Evolutionary conservation across 2,888 invertebrate genomes (phyloP).

Genomic region (Dromius quadrimaculatus): DNA sequence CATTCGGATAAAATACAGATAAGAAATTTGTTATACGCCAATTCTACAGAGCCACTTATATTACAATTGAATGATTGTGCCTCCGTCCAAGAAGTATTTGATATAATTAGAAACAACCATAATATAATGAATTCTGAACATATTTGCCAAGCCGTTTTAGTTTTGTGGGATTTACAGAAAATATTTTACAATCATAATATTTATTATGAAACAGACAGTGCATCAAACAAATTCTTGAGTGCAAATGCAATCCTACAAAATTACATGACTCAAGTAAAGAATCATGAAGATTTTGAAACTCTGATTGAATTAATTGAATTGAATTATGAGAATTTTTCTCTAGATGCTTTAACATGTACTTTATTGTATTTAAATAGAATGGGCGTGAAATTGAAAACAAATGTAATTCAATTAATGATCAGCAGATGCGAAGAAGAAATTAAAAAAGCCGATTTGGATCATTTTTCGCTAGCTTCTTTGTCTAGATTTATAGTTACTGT

Average conservation of each 20-base stretch:
- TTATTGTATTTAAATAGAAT: constrained; percentile 68
- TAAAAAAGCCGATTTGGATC: constrained; percentile 57
- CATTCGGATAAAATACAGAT: constrained; percentile 25
- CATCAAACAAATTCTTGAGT: constrained; percentile 27
- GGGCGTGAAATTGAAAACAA: constrained; percentile 62
- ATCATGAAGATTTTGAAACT: constrained; percentile 60
- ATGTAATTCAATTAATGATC: constrained; percentile 63
- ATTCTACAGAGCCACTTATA: constrained; percentile 59
- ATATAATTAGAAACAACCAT: constrained; percentile 60
- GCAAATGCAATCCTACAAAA: constrained; percentile 54
- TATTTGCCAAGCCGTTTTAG: constrained; percentile 61
- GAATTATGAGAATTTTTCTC: constrained; percentile 61
- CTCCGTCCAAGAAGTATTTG: constrained; percentile 64
- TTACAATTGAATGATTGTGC: constrained; percentile 61
- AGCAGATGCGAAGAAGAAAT: constrained; percentile 59
- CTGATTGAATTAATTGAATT: constrained; percentile 60
- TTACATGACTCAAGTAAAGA: constrained; percentile 60
- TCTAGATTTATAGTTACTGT: constrained; percentile 66
- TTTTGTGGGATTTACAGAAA: constrained; percentile 64
- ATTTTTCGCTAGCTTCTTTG: constrained; percentile 63
- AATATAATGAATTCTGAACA: constrained; percentile 56
- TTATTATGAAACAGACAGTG: constrained; percentile 51
- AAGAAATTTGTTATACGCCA: constrained; percentile 57
- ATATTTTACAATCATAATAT: constrained; percentile 61
- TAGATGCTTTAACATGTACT: constrained; percentile 65